Evolutionary conservation across 2,888 invertebrate species (phyloP).

Genomic region (Lycocerus yunnanus): DNA sequence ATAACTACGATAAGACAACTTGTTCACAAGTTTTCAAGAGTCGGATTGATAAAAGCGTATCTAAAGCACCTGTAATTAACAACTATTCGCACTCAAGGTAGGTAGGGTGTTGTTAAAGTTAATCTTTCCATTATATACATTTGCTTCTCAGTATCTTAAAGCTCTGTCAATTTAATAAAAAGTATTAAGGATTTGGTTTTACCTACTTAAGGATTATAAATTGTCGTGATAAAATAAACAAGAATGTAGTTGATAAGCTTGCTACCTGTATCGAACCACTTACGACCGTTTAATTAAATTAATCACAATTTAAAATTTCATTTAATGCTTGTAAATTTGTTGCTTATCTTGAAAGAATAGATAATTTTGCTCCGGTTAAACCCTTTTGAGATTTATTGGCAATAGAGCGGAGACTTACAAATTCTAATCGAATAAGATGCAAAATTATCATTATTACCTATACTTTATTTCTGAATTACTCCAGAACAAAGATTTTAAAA

Average conservation of each 20-base stretch:
- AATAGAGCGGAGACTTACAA: not conserved
- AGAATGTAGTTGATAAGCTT: not conserved
- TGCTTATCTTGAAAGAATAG: not conserved
- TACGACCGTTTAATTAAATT: not conserved
- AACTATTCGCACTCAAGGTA: slow-evolving; percentile 38
- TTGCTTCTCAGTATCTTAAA: slow-evolving; percentile 23
- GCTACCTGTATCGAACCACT: slow-evolving; percentile 1
- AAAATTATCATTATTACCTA: not conserved
- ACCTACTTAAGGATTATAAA: slow-evolving; percentile 14
- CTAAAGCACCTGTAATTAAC: slow-evolving; percentile 40
- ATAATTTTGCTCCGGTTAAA: not conserved
- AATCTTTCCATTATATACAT: slow-evolving; percentile 27
- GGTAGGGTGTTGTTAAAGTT: slow-evolving; percentile 13
- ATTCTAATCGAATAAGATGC: not conserved
- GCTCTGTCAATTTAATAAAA: not conserved
- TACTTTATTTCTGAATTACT: not conserved
- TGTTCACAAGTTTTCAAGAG: slow-evolving; percentile 34
- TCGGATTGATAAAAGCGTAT: slow-evolving; percentile 29
- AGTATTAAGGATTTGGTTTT: not conserved
- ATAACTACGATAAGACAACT: slow-evolving; percentile 29
- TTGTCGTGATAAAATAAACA: slow-evolving; percentile 12
- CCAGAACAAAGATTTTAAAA: too few relatives aligned
- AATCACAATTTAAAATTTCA: not conserved
- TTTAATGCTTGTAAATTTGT: not conserved
- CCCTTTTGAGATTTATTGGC: not conserved